These are phyloP conservation scores for Holcopasites calliopsidis DNA, from an alignment of 1,140 invertebrate species.

Conservation along the genomic window DNA sequence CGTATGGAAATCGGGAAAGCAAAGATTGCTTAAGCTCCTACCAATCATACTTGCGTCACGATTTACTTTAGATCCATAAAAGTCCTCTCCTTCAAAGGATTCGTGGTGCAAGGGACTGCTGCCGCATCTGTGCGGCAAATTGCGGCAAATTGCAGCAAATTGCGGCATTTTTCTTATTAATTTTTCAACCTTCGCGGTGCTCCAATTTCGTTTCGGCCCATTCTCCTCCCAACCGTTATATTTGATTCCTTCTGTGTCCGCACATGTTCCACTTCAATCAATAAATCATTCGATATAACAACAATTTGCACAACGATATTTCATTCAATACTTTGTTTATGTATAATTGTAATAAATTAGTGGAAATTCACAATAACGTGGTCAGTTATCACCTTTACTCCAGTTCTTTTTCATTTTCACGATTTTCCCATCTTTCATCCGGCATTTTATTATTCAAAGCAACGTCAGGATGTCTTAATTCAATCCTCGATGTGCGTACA, in stretches of 20 bases:
- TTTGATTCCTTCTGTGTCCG: background rate
- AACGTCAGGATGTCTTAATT: background rate
- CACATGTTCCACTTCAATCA: background rate
- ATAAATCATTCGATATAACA: background rate
- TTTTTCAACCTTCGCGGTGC: slow-evolving; percentile 23
- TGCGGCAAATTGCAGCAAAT: slow-evolving; percentile 42
- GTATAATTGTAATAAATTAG: too few relatives aligned
- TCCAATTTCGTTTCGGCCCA: slow-evolving; percentile 21
- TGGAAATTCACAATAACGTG: background rate
- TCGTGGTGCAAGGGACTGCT: background rate
- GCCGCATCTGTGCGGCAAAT: slow-evolving; percentile 29
- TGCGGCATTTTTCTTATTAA: slow-evolving; percentile 39
- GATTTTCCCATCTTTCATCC: background rate
- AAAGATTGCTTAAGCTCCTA: background rate
- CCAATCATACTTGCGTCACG: background rate
- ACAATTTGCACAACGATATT: background rate
- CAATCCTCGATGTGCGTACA: background rate
- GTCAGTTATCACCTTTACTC: background rate
- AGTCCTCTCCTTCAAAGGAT: background rate
- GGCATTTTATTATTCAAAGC: background rate
- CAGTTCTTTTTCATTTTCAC: background rate
- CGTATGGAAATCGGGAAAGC: background rate
- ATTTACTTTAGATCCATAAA: background rate
- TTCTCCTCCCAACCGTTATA: background rate
- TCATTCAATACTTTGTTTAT: background rate